Conservation (phyloP, 2,888 invertebrate species). For the Fragum fragum region DNA sequence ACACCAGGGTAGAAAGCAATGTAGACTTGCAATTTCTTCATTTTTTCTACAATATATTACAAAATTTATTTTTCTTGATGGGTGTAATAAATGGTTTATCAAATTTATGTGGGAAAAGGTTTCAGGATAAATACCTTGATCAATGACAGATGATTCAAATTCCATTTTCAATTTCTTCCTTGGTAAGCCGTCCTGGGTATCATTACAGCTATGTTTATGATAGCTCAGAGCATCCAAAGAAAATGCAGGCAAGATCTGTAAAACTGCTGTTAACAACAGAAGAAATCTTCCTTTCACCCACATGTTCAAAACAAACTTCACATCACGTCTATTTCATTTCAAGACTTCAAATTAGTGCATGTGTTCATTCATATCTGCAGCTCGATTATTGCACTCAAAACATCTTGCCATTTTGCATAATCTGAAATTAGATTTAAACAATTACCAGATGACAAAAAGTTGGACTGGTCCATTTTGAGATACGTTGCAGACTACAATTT, state of each 20-base stretch:
- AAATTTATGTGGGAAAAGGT: no score
- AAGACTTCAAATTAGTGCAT: no score
- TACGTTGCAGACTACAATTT: not conserved
- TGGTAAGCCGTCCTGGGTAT: slow-evolving; percentile 7
- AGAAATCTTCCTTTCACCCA: slow-evolving; percentile 40
- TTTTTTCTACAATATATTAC: no score
- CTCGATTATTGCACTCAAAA: no score
- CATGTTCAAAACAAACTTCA: not conserved
- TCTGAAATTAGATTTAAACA: not conserved
- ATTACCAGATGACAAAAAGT: not conserved
- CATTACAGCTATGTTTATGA: slow-evolving; percentile 35
- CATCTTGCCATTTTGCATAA: no score
- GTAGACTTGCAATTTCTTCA: no score
- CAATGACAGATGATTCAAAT: slow-evolving; percentile 75
- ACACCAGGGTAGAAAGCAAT: no score
- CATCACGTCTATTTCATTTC: not conserved
- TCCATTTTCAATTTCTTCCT: slow-evolving; percentile 67
- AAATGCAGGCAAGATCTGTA: slow-evolving; percentile 56
- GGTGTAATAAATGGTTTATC: no score
- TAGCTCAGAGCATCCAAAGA: slow-evolving; percentile 11
- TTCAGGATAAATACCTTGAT: slow-evolving; percentile 78
- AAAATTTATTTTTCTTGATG: no score
- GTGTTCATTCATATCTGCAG: no score
- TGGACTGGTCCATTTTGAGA: not conserved
- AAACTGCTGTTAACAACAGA: slow-evolving; percentile 60